These are phyloP conservation scores for Sisyra terminalis DNA, from an alignment of 2,888 invertebrate species.

Conservation along the genomic window DNA sequence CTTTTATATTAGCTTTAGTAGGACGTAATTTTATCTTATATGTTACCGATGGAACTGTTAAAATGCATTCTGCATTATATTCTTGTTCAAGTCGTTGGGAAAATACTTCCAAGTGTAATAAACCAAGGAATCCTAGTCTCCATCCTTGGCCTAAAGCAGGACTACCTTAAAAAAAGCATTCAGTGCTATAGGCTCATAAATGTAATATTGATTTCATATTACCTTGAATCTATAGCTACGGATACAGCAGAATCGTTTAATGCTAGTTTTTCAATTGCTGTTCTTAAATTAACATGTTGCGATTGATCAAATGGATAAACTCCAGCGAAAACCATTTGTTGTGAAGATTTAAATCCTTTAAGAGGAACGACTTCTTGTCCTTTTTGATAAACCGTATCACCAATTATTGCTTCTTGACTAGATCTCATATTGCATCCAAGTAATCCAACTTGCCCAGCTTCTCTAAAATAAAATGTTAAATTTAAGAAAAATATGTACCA, in stretches of 20 bases:
- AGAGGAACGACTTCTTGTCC: conserved; percentile 36
- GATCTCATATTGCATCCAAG: conserved; percentile 66
- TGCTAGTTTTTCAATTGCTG: conserved; percentile 79
- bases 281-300: conserved; percentile 53
- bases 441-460: conserved; percentile 89
- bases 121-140: conserved; percentile 73
- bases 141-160: conserved; percentile 80
- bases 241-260: conserved; percentile 89
- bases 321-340: conserved; percentile 77
- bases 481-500: too few species aligned
- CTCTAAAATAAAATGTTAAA: conserved; percentile 21
- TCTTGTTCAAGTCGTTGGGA: conserved; percentile 74
- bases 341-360: conserved; percentile 46
- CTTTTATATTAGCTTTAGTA: conserved; percentile 49
- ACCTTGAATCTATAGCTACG: conserved; percentile 70
- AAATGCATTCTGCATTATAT: conserved; percentile 61
- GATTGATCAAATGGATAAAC: conserved; percentile 86
- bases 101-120: conserved; percentile 79
- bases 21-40: conserved; percentile 65
- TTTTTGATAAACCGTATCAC: conserved; percentile 54
- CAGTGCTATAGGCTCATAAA: not conserved
- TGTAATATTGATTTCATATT: conserved; percentile 11
- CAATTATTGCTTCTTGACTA: conserved; percentile 54
- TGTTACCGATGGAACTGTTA: conserved; percentile 76
- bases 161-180: conserved; percentile 28